Base-by-base conservation (phyloP, 2,113 vertebrate genomes). In the Boleophthalmus pectinirostris region DNA sequence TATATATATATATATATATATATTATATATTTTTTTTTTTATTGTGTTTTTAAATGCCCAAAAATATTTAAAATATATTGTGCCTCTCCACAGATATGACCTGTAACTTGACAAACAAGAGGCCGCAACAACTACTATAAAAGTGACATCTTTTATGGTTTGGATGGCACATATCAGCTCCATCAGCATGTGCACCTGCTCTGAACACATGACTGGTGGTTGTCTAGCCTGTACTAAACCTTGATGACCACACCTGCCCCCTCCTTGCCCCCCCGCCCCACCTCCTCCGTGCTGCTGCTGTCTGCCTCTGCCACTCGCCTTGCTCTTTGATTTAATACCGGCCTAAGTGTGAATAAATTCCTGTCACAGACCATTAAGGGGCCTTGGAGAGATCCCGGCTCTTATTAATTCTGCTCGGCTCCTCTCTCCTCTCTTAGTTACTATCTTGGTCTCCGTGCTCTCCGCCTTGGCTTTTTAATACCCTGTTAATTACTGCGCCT, bases 281-380 rank as follows among this genome's bases (percentile, higher is more conserved):
- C 77, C 83, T 84, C 77, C 83, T 84, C 79, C 14, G 18, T 10
- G 67, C 68, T 80, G 85, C 81, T 84, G 82, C 83, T 75, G 82
- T 70, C 85, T 87, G 88, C 89, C 87, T 84, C 83, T 71, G 74
- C 85, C 87, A 87, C 86, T 90, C 66, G 78, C 83, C 88, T 85
- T 12, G 68, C 74, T 61, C 80, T 92, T 93, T 93, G 91, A 93
- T 94, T 92, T 92, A 93, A 93, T 92, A 92, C 90, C 89, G 90
- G 92, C 86, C 87, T 92, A 92, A 94, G 90, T 93, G 90, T 92
- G 92, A 93, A 94, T 93, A 94, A 92, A 93, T 94, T 94, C 92
- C 89, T 93, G 93, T 93, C 92, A 92, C 91, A 93, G 91, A 85
- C 91, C 91, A 93, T 94, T 94, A 93, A 92, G 85, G 90, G 88